Base-by-base conservation (phyloP, 2,797 vertebrate genomes). In the Merluccius polli region DNA sequence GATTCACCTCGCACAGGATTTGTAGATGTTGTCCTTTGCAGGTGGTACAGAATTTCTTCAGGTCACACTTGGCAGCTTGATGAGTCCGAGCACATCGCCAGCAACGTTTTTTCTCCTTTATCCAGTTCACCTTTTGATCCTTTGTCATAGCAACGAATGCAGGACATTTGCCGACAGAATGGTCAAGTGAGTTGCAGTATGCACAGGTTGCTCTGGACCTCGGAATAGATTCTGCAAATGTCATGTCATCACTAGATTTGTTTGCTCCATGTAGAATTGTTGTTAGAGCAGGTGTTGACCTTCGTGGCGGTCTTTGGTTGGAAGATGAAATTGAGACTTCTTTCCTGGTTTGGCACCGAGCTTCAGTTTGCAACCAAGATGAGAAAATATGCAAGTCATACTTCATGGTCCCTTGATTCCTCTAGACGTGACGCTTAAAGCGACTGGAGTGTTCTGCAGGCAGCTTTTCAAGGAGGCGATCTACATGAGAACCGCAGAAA, bases 401-500 rank as follows among this genome's bases (percentile, higher is more conserved):
- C 48, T 59, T 59, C 48, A 59, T 59, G 48, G 48, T 59, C 13
- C 48, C 48, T 59, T n/a, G 48, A n/a, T 59, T 59, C 48, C 48
- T 59, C 2, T 36, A 71, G 15, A 71, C 21, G 7, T 71, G 70
- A n/a, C 21, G 35, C 24, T 71, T 71, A 16, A 71, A 71, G 31
- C n/a, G 35, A 21, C 70, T 38, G 3, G 24, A 16, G 1, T 71
- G 35, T 38, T 78, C 33, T 2, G 10, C 4, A 21, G 68, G 73
- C 16, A 75, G 16, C 24, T 71, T 78, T 18, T 52, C 36, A 16
- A 63, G 24, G 4, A 71, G 77, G 8, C 68, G 31, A 16, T 48
- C 41, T n/a, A 78, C 77, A 74, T 71, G 77, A 1, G 33, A 78
- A 13, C 69, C 16, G 27, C 73, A 76, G 30, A 48, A 32, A 31